Evolutionary conservation across 2,888 invertebrate genomes (phyloP), one percentile per base, ranked within the genome.

Genomic region (Chloroclystis v-ata): DNA sequence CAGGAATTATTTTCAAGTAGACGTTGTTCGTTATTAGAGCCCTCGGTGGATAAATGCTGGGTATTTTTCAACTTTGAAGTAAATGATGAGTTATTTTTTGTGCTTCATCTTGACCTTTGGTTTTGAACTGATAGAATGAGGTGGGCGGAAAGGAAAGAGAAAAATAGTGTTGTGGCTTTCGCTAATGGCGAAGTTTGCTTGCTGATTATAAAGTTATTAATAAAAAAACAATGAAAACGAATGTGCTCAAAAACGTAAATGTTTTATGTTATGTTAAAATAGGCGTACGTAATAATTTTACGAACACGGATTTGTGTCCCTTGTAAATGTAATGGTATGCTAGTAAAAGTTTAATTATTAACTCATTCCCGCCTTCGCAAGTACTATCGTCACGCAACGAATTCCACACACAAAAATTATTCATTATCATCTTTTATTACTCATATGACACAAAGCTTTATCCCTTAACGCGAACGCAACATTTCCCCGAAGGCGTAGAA

Each of bases 1-100:
- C 59, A 46, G 43, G 53, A 61, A 60, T 57, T 61, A 65, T 60
- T 62, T 63, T 60, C 61, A 59, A 56, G 60, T 56, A 55, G 53
- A 48, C 52, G 55, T 56, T 56, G 58, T 58, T 65, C 46, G 50
- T 48, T 55, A 46, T 48, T 55, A 46, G 39, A 43, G 12, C 38
- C 28, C 28, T 20, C 25, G 39, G 44, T 25, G 35, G 45, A 37
- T 43, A 47, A 47, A 47, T 43, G 37, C 16, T 35, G 44, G 37
- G 44, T 40, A 47, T 52, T 42, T 47, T 47, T 52, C 38, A 44
- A 38, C 43, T 33, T 37, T 45, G 28, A 7, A 49, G 45, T 49
- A 44, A 49, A 45, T 49, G 41, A 49, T 49, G 49, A 38, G 49
- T 38, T 39, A 26, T 42, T 43, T 42, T 50, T 50, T n/a, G n/a